Base-by-base conservation (phyloP, 2,797 vertebrate genomes). In the Clangula hyemalis region DNA sequence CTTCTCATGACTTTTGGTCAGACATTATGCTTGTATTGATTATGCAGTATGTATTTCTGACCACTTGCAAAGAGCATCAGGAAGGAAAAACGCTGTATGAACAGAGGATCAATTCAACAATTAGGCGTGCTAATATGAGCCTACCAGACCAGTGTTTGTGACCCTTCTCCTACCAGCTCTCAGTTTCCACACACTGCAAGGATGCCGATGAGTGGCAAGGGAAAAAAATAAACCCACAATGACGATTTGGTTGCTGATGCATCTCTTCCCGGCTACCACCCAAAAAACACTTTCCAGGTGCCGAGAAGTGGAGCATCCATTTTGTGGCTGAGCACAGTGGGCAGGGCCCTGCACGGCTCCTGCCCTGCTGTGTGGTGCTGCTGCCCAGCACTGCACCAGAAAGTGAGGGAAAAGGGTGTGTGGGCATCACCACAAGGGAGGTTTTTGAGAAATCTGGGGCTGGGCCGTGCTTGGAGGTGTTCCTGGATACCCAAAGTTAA, bases 231-330 rank as follows among this genome's bases (percentile, higher is more conserved):
- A 89, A 57, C 38, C 53, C 76, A 56, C 1, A 4, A 32, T 10
- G 79, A 57, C 56, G 28, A 73, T 73, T 85, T 77, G 70, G 24
- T 81, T 80, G 79, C 64, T 85, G 61, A 58, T n/a, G 41, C 62
- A 54, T 68, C 58, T 78, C 43, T 75, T 57, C 86, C 77, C 80
- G 68, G 89, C 73, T 93, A 80, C 27, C 77, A 68, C 6, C 53
- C 49, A 66, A 54, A 5, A 25, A 75, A 41, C 27, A 51, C 2
- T 32, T 62, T 6, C 8, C 53, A 73, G 83, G 65, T 49, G n/a
- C 3, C 64, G 75, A 66, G 43, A 41, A 80, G 47, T 22, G 19
- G 6, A 5, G 15, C 10, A 34, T 56, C 30, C 36, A 1, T 8
- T 17, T 3, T 22, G 34, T 73, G 70, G 76, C 71, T 27, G 47